These are phyloP conservation scores for Danaus plexippus DNA, from an alignment of 1,140 invertebrate species.

Conservation along the genomic window DNA sequence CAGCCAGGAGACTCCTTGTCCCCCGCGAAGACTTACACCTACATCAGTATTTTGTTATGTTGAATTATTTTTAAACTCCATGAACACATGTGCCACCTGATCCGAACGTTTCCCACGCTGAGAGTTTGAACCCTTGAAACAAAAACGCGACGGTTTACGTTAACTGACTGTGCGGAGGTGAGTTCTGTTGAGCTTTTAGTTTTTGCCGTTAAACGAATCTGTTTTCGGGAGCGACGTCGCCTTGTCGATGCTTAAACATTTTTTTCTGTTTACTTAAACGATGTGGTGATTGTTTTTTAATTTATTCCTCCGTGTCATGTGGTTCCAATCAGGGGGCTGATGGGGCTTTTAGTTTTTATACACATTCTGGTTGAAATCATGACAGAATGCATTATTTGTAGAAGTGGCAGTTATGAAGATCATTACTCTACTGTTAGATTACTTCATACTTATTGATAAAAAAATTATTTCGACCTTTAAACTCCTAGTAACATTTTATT, in stretches of 20 bases:
- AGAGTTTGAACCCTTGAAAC: conserved; percentile 41
- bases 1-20: conserved; percentile 35
- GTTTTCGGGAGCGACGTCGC: conserved; percentile 62
- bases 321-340: conserved; percentile 58
- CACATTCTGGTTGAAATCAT: no score
- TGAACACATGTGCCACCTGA: conserved; percentile 68
- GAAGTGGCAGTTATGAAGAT: no score
- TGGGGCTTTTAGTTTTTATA: conserved; percentile 53
- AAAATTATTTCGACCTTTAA: no score
- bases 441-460: no score
- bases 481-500: no score
- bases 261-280: conserved; percentile 67
- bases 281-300: conserved; percentile 70
- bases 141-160: conserved; percentile 48
- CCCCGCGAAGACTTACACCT: conserved; percentile 54
- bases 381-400: no score
- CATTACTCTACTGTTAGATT: no score
- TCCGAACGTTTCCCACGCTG: conserved; percentile 63
- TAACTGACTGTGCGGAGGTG: conserved; percentile 28
- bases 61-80: conserved; percentile 61
- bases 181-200: conserved; percentile 25
- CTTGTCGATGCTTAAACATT: conserved; percentile 51
- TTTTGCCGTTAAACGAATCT: conserved; percentile 25
- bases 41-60: conserved; percentile 55
- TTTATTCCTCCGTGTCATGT: conserved; percentile 64